Percentiles rank a stretch among this genome's conserved stretches.
phyloP scores from a whole-genome alignment of 2,797 vertebrate species.

The Melanogrammus aeglefinus region DNA sequence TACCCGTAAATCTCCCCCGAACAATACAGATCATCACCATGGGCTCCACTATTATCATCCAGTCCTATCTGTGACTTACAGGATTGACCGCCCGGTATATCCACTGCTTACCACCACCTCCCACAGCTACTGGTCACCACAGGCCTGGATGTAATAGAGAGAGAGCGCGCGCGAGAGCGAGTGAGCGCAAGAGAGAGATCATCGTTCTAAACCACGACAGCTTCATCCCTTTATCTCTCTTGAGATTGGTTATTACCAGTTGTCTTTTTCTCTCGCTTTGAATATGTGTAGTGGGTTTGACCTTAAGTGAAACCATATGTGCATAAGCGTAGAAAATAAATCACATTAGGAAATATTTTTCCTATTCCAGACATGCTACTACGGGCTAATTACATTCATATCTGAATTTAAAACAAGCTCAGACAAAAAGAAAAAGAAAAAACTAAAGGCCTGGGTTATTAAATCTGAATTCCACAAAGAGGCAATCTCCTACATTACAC shows the following conservation, averaged over 20 bases:
- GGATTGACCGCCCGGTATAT: constrained; percentile 55
- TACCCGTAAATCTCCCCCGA: background rate
- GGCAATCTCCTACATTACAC: constrained; percentile 53
- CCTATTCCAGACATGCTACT: background rate
- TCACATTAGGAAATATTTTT: background rate
- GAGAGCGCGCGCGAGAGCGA: background rate
- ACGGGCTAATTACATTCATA: background rate
- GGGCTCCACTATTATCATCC: constrained; percentile 5
- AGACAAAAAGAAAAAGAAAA: constrained; percentile 6
- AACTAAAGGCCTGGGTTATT: constrained; percentile 24
- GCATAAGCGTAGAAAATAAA: background rate
- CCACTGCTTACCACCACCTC: constrained; percentile 57
- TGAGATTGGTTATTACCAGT: background rate
- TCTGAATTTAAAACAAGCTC: constrained; percentile 30
- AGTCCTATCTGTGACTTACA: constrained; percentile 12
- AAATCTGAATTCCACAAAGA: constrained; percentile 31
- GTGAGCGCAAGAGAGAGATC: constrained; percentile 3
- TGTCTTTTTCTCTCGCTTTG: background rate
- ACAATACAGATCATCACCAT: constrained; percentile 1
- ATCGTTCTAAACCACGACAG: constrained; percentile 9
- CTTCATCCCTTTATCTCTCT: background rate
- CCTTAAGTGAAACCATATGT: background rate
- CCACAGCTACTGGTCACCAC: constrained; percentile 54
- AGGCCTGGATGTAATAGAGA: constrained; percentile 12
- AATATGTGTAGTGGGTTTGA: background rate